phyloP scores from a whole-genome alignment of 2,113 vertebrate species.

The Thalassarche chlororhynchos region DNA sequence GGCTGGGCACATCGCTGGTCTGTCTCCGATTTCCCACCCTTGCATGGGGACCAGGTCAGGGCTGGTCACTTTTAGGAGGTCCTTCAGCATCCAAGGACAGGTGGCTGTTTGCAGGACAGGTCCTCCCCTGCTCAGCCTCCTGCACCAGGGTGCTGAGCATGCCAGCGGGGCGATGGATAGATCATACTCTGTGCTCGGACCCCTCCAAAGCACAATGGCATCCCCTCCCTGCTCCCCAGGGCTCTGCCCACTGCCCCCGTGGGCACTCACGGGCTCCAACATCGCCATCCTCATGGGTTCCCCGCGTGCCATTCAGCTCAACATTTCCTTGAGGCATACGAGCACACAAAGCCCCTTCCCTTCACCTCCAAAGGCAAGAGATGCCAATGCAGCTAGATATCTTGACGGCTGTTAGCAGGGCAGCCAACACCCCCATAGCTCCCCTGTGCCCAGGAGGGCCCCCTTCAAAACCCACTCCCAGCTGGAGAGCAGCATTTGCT shows the following conservation, averaged over 20 bases:
- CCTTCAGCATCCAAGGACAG: not conserved
- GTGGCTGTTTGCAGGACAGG: not conserved
- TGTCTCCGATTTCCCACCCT: not conserved
- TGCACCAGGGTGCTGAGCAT: no score
- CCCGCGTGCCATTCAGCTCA: accelerated
- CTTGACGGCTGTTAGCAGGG: not conserved
- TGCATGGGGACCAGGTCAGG: not conserved
- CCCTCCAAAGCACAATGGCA: not conserved
- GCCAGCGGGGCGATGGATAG: accelerated
- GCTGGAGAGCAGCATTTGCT: not conserved
- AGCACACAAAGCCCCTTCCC: not conserved
- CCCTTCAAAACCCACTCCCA: not conserved
- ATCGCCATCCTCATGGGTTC: accelerated
- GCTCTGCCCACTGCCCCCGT: not conserved
- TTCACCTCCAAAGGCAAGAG: not conserved
- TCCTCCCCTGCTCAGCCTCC: not conserved
- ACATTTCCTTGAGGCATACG: accelerated
- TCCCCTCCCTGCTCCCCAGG: not conserved
- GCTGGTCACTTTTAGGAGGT: not conserved
- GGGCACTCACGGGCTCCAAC: accelerated
- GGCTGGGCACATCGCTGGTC: not conserved
- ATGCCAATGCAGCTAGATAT: accelerated
- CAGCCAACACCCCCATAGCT: not conserved
- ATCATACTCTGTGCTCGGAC: not conserved
- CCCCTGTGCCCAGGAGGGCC: not conserved